These are phyloP conservation scores for Uloborus plumipes DNA, from an alignment of 2,888 invertebrate species.

Conservation along the genomic window DNA sequence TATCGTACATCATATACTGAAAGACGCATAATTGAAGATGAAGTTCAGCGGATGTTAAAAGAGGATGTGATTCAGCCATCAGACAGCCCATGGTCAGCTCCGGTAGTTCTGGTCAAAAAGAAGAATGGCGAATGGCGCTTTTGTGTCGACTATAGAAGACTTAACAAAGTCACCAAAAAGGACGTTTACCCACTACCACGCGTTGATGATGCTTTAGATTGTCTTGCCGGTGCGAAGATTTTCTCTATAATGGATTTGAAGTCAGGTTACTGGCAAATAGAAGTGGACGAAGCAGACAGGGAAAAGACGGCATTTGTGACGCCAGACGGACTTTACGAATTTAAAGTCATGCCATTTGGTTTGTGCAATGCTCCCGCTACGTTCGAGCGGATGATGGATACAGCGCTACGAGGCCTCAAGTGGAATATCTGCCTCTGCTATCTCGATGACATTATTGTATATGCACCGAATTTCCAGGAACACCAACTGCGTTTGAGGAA, in stretches of 20 bases:
- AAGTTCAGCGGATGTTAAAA: conserved; percentile 14
- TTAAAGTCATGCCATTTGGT: conserved; percentile 67
- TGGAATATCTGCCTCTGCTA: conserved; percentile 15
- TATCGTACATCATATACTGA: not conserved
- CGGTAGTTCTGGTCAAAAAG: not conserved
- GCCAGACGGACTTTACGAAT: conserved; percentile 6
- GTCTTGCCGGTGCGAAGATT: conserved; percentile 13
- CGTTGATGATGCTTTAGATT: conserved; percentile 13
- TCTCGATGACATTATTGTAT: too few relatives aligned
- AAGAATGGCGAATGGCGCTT: not conserved
- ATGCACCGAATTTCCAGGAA: too few relatives aligned
- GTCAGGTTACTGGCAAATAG: conserved; percentile 18
- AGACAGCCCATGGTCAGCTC: conserved; percentile 9
- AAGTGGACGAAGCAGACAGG: not conserved
- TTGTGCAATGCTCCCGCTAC: conserved; percentile 66
- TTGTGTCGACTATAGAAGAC: conserved; percentile 1
- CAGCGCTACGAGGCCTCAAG: conserved; percentile 57
- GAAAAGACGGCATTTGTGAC: conserved; percentile 67
- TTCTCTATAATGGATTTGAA: conserved; percentile 15
- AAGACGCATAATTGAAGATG: not conserved
- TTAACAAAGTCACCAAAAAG: conserved; percentile 6
- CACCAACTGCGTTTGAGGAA: too few relatives aligned
- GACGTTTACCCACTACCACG: conserved; percentile 14
- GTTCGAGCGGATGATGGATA: conserved; percentile 67
- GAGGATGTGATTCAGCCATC: conserved; percentile 8